Conservation (phyloP, 2,888 invertebrate species). For the Archaeoteleia sp. region DNA sequence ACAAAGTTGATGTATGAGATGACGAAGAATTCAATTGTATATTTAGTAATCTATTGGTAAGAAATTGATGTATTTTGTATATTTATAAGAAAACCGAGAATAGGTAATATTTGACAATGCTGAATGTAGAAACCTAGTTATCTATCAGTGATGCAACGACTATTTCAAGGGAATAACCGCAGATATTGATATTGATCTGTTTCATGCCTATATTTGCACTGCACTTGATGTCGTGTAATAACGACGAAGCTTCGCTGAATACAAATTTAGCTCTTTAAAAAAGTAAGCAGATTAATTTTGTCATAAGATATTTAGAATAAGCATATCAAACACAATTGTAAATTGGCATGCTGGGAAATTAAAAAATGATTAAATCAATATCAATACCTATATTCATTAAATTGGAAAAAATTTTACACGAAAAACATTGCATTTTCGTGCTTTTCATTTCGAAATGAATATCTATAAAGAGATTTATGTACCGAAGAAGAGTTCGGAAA, state of each 20-base stretch:
- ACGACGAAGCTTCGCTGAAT: constrained; percentile 33
- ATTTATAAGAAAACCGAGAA: no score
- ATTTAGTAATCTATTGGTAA: no score
- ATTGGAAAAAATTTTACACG: constrained; percentile 28
- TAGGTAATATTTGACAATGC: neutral
- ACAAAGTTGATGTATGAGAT: no score
- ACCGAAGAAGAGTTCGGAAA: no score
- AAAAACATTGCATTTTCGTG: neutral
- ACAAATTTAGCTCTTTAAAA: constrained; percentile 21
- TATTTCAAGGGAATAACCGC: constrained; percentile 38
- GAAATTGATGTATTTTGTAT: no score
- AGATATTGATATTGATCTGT: constrained; percentile 48
- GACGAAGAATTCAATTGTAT: no score
- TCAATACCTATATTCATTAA: constrained; percentile 32
- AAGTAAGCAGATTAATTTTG: constrained; percentile 26
- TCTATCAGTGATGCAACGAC: constrained; percentile 20
- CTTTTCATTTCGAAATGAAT: constrained; percentile 16
- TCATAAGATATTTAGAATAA: no score
- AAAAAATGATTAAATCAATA: constrained; percentile 38
- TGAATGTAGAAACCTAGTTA: constrained; percentile 12
- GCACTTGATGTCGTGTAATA: constrained; percentile 32
- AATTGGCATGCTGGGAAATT: no score
- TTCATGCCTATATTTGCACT: constrained; percentile 15
- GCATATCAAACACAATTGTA: no score
- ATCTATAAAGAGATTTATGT: no score